Percentiles rank a stretch among this genome's conserved stretches.
phyloP scores from a whole-genome alignment of 1,140 invertebrate genomes.

The Atta colombica region DNA sequence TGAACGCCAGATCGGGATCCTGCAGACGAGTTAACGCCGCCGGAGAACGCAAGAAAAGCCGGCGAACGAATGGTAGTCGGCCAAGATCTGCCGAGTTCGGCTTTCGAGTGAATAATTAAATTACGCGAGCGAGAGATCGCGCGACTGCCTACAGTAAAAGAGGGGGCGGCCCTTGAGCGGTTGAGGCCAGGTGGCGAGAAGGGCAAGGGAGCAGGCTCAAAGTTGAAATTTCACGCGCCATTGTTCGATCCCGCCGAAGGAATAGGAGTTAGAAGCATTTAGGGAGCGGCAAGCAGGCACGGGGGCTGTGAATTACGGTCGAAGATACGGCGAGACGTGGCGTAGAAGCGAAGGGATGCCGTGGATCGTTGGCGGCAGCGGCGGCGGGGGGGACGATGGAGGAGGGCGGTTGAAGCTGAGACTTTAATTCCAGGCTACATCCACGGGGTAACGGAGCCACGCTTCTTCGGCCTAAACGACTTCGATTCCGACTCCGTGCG shows the following conservation, averaged over 20 bases:
- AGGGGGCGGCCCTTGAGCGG: background rate
- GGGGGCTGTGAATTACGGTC: constrained; percentile 84
- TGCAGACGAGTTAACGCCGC: constrained; percentile 57
- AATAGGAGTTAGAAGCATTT: constrained; percentile 85
- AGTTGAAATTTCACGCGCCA: constrained; percentile 86
- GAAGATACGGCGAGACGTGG: constrained; percentile 79
- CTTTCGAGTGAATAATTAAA: constrained; percentile 82
- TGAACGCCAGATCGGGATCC: constrained; percentile 30
- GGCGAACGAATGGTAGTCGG: constrained; percentile 62
- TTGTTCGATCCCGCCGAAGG: constrained; percentile 84
- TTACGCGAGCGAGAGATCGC: constrained; percentile 79
- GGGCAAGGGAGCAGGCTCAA: constrained; percentile 77
- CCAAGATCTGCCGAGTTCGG: constrained; percentile 70
- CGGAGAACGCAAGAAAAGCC: constrained; percentile 54
- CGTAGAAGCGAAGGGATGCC: constrained; percentile 68
- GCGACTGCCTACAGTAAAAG: constrained; percentile 35
- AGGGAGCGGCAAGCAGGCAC: constrained; percentile 79
- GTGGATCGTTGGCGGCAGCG: constrained; percentile 53
- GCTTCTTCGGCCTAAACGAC: constrained; percentile 76
- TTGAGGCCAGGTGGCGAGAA: constrained; percentile 14
- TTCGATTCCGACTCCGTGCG: constrained; percentile 79
- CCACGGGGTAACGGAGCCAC: constrained; percentile 69
- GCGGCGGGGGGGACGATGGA: constrained; percentile 64
- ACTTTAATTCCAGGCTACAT: constrained; percentile 83
- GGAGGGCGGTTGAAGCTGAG: constrained; percentile 71